Percentiles rank a stretch among this genome's conserved stretches.
Evolutionary conservation across 2,113 vertebrate genomes (phyloP).

Genomic region (Larimichthys crocea): DNA sequence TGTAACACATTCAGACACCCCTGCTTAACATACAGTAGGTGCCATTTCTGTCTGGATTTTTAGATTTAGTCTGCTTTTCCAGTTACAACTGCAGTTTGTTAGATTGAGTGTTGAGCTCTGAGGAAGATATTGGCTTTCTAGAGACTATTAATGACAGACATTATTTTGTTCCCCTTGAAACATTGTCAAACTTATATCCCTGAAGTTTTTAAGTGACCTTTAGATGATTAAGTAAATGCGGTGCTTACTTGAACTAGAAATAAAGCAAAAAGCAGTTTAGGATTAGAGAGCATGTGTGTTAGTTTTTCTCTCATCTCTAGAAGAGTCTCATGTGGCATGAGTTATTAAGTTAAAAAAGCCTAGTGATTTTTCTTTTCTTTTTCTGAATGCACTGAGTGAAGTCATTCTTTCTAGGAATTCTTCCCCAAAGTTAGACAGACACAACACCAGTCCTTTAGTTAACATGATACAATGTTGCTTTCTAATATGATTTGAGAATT

Average conservation of each 20-base stretch:
- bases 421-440: not conserved
- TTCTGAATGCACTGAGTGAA: not conserved
- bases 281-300: not conserved
- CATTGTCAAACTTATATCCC: not conserved
- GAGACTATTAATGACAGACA: not conserved
- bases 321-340: not conserved
- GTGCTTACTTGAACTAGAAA: not conserved
- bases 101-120: not conserved
- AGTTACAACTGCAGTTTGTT: not conserved
- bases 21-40: not conserved
- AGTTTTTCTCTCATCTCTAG: conserved; percentile 4
- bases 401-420: not conserved
- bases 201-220: not conserved
- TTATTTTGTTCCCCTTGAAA: not conserved
- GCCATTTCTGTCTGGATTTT: not conserved
- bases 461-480: not conserved
- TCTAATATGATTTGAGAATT: not conserved
- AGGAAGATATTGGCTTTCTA: not conserved
- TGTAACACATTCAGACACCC: not conserved
- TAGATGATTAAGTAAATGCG: not conserved
- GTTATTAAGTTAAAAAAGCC: not conserved
- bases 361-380: not conserved
- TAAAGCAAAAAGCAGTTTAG: not conserved
- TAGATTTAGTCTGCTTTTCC: not conserved
- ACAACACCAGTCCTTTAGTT: not conserved